Base-by-base conservation (phyloP, 2,113 vertebrate species). In the Geococcyx californianus region DNA sequence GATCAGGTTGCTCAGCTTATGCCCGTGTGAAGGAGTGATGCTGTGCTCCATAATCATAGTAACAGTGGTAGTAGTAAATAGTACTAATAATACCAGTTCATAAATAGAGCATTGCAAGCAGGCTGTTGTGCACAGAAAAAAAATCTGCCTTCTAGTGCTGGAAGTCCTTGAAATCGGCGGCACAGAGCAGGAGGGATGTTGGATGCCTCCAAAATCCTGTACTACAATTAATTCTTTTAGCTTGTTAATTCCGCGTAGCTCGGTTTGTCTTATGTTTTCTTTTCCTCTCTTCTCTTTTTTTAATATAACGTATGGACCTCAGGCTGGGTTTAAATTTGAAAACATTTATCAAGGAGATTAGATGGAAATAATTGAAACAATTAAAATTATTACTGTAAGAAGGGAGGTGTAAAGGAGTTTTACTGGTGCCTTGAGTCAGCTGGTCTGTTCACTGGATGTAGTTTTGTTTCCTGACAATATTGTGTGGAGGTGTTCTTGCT, bases 321-420 rank as follows among this genome's bases (percentile, higher is more conserved):
- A 62, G 79, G 86, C 92, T 93, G 16, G 74, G 34, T 94, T 97
- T 96, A 80, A 74, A 88, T 89, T 95, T 94, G 55, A 75, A 89
- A 94, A 84, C 51, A n/a, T 94, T 96, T 94, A 85, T 96, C 96
- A 92, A 87, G 85, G 72, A 87, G 86, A 97, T 97, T 95, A 97
- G 82, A 79, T 82, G 69, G 83, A 94, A 97, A 93, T 93, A 95
- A 97, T 84, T 90, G 89, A 95, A 95, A 94, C 94, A 92, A 91
- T 97, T 95, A 67, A 79, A 96, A 84, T 94, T 55, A 86, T 90
- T 80, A 44, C 54, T 64, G 63, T 52, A 62, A 93, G 70, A 54
- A 63, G 69, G 58, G 91, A 87, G 87, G 76, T 94, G 54, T 42
- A 52, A 81, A 84, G 73, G 86, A 84, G 73, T 59, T 94, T 90